phyloP scores from a whole-genome alignment of 1,140 invertebrate genomes.

The Drosophila ambigua region DNA sequence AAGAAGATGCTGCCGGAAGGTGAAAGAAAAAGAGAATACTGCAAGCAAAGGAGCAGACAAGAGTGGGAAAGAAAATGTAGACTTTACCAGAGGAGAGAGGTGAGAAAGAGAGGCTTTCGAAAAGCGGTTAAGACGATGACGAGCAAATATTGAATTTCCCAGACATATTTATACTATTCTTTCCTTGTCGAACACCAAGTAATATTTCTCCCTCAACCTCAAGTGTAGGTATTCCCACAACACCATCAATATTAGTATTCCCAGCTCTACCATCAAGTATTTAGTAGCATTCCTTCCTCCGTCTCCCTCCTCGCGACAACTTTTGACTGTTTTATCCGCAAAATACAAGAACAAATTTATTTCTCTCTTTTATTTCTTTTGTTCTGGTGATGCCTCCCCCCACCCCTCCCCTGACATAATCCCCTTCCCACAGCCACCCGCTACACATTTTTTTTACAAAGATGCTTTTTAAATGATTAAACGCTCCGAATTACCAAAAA shows the following conservation, averaged over 20 bases:
- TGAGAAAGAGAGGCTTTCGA: background rate
- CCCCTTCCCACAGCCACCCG: slow-evolving; percentile 10
- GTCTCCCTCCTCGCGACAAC: slow-evolving; percentile 7
- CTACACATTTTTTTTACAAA: slow-evolving; percentile 42
- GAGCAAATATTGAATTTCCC: too few relatives aligned
- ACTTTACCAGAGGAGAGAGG: too few relatives aligned
- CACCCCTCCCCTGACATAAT: slow-evolving; percentile 24
- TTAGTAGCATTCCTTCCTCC: too few relatives aligned
- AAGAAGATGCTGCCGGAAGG: background rate
- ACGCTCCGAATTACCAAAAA: slow-evolving; percentile 52
- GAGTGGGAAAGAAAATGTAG: too few relatives aligned
- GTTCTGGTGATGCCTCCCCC: slow-evolving; percentile 24
- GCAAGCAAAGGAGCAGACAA: too few relatives aligned
- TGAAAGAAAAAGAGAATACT: too few relatives aligned
- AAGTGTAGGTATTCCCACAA: too few relatives aligned
- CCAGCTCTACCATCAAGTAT: too few relatives aligned
- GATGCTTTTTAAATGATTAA: slow-evolving; percentile 80
- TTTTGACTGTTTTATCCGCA: slow-evolving; percentile 27
- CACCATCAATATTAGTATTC: too few relatives aligned
- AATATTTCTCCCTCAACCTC: too few relatives aligned
- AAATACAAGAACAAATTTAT: background rate
- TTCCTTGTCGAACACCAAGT: too few relatives aligned
- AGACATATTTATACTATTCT: too few relatives aligned
- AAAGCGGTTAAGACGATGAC: background rate
- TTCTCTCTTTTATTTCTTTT: slow-evolving; percentile 14